These are phyloP conservation scores for Ennomos fuscantarius DNA, from an alignment of 2,888 invertebrate species.

Conservation along the genomic window DNA sequence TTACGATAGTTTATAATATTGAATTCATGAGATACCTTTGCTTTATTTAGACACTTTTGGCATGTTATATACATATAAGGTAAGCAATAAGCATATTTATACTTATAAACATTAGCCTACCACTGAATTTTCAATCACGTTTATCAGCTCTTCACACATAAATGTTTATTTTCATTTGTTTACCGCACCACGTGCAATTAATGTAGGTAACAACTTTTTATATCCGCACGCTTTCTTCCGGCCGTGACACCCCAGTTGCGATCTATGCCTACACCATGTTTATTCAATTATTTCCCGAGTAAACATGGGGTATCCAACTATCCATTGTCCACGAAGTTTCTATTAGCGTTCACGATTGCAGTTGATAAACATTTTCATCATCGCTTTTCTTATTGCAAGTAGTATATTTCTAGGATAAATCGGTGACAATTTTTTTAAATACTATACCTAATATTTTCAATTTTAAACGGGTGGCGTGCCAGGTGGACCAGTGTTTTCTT, in stretches of 20 bases:
- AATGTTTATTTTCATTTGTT: constrained; percentile 18
- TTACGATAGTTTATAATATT: no score
- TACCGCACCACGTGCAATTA: constrained; percentile 13
- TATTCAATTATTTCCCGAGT: constrained; percentile 51
- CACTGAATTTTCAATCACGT: no score
- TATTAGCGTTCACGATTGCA: constrained; percentile 11
- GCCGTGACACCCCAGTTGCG: constrained; percentile 76
- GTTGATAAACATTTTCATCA: constrained; percentile 5
- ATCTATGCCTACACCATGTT: constrained; percentile 66
- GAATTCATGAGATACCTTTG: no score
- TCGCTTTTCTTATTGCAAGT: constrained; percentile 5
- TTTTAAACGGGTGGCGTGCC: no score
- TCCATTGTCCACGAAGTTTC: constrained; percentile 10
- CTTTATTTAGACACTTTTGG: no score
- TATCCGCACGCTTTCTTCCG: constrained; percentile 71
- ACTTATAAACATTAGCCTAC: no score
- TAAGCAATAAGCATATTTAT: no score
- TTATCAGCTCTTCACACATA: not conserved
- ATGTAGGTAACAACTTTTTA: constrained; percentile 47
- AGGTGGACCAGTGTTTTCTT: no score
- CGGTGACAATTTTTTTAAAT: no score
- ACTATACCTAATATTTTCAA: no score
- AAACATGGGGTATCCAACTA: constrained; percentile 22
- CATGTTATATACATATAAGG: no score
- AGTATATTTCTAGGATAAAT: not conserved